Evolutionary conservation across 2,888 invertebrate species (phyloP), one percentile per base, ranked within the genome.

Genomic region (Acholoe squamosa): DNA sequence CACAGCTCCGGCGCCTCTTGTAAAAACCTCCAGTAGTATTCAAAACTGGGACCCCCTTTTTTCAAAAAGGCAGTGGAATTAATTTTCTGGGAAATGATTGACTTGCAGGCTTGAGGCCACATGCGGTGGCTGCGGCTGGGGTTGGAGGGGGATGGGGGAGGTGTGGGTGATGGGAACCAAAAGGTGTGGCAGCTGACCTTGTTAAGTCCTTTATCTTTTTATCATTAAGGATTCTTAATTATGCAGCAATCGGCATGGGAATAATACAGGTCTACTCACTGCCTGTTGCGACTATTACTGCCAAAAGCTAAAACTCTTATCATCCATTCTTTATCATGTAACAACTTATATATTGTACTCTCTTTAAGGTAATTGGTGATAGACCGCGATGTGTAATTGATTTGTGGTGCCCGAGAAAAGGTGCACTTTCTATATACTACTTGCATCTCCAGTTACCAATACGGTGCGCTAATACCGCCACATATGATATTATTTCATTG

Each of bases 101-200:
- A 25, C 28, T 76, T 76, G 76, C 76, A 28, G 76, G 76, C 76
- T 19, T n/a, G 61, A n/a, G 61, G 61, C 61, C 61, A 25, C 76
- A 31, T 76, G 76, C 28, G 3, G 19, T 76, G 76, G 31, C 31
- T 19, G 76, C 1, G 76, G 16, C 28, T 25, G 76, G 25, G 3
- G 16, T 28, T 25, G 28, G 16, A 25, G 31, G 25, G 16, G 31
- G 25, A 10, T 3, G 3, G 31, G 25, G 25, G 16, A 16, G 25
- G 43, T 3, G 3, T 5, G 25, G 31, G 14, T 76, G 76, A 25
- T 76, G 76, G 31, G 76, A 76, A 76, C 16, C 76, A 76, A 76
- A 76, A 76, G 76, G 76, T 76, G 76, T 76, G 76, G 76, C 10
- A 16, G 76, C 28, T 76, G 76, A 76, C 76, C 76, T 10, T 76